Evolutionary conservation across 2,888 invertebrate genomes (phyloP).

Genomic region (Oscheius myriophilus): DNA sequence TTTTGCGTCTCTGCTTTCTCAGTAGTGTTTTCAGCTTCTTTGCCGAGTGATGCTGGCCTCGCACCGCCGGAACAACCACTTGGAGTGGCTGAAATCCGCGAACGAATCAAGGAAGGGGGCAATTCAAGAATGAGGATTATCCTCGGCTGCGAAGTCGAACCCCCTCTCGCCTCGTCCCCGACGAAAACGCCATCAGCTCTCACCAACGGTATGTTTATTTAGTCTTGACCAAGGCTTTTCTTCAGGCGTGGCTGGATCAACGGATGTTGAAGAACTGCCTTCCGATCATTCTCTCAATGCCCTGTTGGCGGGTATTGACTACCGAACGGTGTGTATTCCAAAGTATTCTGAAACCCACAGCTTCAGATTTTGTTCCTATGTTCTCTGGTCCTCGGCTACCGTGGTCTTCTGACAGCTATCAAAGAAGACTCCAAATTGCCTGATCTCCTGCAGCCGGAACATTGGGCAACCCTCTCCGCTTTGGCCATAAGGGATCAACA

Average conservation of each 20-base stretch:
- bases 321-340: too few relatives aligned
- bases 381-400: conserved; percentile 18
- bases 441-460: neutral
- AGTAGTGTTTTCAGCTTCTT: conserved; percentile 19
- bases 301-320: too few relatives aligned
- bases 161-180: neutral
- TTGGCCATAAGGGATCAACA: conserved; percentile 18
- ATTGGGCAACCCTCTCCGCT: conserved; percentile 20
- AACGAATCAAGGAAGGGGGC: conserved; percentile 22
- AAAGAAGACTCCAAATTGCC: neutral
- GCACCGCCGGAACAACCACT: conserved; percentile 31
- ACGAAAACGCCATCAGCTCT: conserved; percentile 2
- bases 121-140: neutral
- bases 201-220: too few relatives aligned
- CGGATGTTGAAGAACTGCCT: too few relatives aligned
- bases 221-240: too few relatives aligned
- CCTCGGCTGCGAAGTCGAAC: neutral
- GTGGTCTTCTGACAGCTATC: conserved; percentile 8
- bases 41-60: conserved; percentile 28
- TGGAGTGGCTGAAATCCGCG: conserved; percentile 34
- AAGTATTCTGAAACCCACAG: too few relatives aligned
- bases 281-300: too few relatives aligned
- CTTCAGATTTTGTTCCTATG: conserved; percentile 9
- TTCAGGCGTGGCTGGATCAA: too few relatives aligned
- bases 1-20: neutral